Base-by-base conservation (phyloP, 2,113 vertebrate species). In the Tachuris rubrigastra region DNA sequence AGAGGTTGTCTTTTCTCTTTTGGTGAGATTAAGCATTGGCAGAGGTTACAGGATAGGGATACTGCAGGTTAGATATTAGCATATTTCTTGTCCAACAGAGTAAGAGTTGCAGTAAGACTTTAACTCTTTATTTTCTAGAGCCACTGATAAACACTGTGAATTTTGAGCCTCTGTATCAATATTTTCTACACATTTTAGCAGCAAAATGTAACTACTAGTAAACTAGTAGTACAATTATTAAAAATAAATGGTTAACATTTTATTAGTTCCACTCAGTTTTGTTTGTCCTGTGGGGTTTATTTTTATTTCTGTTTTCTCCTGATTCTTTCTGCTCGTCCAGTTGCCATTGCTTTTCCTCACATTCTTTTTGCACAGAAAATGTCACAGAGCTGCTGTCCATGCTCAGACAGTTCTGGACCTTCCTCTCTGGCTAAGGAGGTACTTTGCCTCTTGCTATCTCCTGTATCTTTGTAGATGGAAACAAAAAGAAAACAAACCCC, bases 1-100 rank as follows among this genome's bases (percentile, higher is more conserved):
- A 78, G 53, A 85, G 62, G 56, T 92, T 89, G n/a, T 78, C 65
- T 59, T 88, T 95, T 55, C 84, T 89, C 52, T 89, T 77, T 86
- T 77, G 52, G 52, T 78, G 60, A 84, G 83, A 87, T 95, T 84
- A 93, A 67, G 35, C 12, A 2, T 77, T 95, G 90, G 88, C 68
- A 76, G 85, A 85, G 82, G 88, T 69, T 92, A 50, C 56, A 65
- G 60, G 49, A 39, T 23, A 74, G 56, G 56, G 30, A 42, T 85
- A 44, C 73, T 72, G 60, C 20, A 53, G 80, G 80, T 92, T 92
- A 63, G n/a, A 25, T 67, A 75, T 91, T 95, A 68, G 83, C 80
- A 72, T 80, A 75, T 87, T 96, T 90, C 76, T 39, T 50, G 37
- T 60, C 62, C 0, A 0, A 60, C 71, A 79, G n/a, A 89, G 18